phyloP scores from a whole-genome alignment of 1,140 invertebrate genomes.

The Drosophila santomea region DNA sequence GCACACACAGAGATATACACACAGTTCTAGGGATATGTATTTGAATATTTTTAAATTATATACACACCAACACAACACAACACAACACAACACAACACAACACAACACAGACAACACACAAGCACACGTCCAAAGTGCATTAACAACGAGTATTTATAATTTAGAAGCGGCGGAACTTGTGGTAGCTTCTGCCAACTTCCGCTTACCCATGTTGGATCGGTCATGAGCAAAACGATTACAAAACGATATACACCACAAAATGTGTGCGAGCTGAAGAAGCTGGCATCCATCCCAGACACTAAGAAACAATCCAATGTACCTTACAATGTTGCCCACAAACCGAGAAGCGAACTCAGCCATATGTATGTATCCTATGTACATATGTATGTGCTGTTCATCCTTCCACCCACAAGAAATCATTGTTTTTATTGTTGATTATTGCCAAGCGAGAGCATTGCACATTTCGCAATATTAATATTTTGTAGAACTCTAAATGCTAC shows the following conservation, averaged over 20 bases:
- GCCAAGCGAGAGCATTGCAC: constrained; percentile 38
- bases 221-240: constrained; percentile 10
- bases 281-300: constrained; percentile 45
- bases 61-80: neutral
- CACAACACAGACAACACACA: no score
- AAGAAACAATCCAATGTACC: constrained; percentile 77
- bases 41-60: constrained; percentile 37
- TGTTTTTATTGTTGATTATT: constrained; percentile 51
- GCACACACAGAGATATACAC: constrained; percentile 15
- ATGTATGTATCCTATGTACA: constrained; percentile 3
- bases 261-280: constrained; percentile 20
- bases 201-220: neutral
- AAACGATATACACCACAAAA: constrained; percentile 26
- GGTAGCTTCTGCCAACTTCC: constrained; percentile 5
- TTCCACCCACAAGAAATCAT: constrained; percentile 9
- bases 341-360: constrained; percentile 24
- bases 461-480: constrained; percentile 58
- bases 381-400: constrained; percentile 2
- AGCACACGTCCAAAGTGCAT: constrained; percentile 44
- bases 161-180: constrained; percentile 13
- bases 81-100: no score
- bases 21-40: constrained; percentile 26
- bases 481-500: constrained; percentile 53
- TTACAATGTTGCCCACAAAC: constrained; percentile 50
- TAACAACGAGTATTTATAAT: constrained; percentile 47